These are phyloP conservation scores for Zaprionus camerounensis DNA, from an alignment of 1,140 invertebrate species.

Conservation along the genomic window DNA sequence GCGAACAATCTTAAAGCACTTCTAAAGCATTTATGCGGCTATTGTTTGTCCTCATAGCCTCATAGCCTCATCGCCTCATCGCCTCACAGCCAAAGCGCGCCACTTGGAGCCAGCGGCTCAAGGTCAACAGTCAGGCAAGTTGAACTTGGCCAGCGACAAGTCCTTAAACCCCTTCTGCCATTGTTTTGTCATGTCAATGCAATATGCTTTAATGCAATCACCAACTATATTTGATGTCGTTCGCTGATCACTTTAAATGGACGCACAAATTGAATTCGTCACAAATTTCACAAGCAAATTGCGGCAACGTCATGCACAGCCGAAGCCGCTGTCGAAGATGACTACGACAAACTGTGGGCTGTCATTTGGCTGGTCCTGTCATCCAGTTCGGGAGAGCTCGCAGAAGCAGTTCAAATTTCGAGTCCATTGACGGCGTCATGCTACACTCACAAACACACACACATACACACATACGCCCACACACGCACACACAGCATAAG, in stretches of 20 bases:
- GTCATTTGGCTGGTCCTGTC: conserved; percentile 6
- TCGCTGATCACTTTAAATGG: conserved; percentile 11
- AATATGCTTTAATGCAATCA: conserved; percentile 13
- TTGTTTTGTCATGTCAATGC: conserved; percentile 24
- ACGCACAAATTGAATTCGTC: conserved; percentile 62
- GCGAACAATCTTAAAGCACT: conserved; percentile 58
- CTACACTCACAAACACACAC: conserved; percentile 17
- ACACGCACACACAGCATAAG: conserved; percentile 48
- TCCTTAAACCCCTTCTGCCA: conserved; percentile 60
- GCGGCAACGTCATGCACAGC: conserved; percentile 49
- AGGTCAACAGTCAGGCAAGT: conserved; percentile 53
- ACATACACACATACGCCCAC: background rate
- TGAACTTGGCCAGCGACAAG: conserved; percentile 67
- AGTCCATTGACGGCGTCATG: conserved; percentile 45
- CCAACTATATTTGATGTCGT: conserved; percentile 7
- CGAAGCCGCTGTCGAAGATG: conserved; percentile 32
- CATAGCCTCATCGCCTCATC: background rate
- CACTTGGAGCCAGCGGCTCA: conserved; percentile 55
- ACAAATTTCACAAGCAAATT: conserved; percentile 2
- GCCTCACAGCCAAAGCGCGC: conserved; percentile 22
- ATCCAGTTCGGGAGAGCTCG: background rate
- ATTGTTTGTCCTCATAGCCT: conserved; percentile 54
- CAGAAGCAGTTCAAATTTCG: conserved; percentile 9
- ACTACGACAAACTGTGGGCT: background rate
- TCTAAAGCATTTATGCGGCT: conserved; percentile 67